Evolutionary conservation across 2,113 vertebrate species (phyloP).

Genomic region (Thunnus maccoyii): DNA sequence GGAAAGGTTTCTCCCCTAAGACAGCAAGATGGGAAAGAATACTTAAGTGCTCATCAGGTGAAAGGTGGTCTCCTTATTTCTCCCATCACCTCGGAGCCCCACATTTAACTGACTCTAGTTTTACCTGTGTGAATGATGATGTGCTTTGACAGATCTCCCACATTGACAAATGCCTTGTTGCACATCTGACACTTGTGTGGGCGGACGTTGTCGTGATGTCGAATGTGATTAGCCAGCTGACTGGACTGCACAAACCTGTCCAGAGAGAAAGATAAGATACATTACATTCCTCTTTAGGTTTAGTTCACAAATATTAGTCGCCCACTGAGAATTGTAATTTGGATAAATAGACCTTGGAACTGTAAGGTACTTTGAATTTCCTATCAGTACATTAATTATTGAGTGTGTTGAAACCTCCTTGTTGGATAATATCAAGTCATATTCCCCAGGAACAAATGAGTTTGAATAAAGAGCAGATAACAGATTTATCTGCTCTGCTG

Average conservation of each 20-base stretch:
- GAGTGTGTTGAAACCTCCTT: background rate
- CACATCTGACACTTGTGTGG: conserved; percentile 97
- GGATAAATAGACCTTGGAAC: no score
- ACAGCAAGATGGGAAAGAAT: background rate
- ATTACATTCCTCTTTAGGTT: background rate
- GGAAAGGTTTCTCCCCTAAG: conserved; percentile 95
- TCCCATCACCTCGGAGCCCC: background rate
- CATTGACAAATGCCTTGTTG: conserved; percentile 97
- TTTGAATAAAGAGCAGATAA: background rate
- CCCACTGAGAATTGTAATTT: no score
- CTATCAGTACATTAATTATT: no score
- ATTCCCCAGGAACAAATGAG: background rate
- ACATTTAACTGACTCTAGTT: background rate
- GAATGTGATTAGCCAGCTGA: conserved; percentile 98
- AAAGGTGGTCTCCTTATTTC: background rate
- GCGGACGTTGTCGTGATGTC: conserved; percentile 98
- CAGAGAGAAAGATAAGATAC: conserved; percentile 10
- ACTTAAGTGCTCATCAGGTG: background rate
- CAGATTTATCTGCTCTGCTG: background rate
- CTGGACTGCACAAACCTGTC: conserved; percentile 97
- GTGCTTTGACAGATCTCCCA: conserved; percentile 97
- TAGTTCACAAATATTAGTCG: no score
- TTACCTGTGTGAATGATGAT: conserved; percentile 98
- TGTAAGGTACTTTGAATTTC: no score
- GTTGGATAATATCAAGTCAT: background rate